These are phyloP conservation scores for Galerucella pusilla DNA, from an alignment of 2,888 invertebrate genomes.

Conservation along the genomic window DNA sequence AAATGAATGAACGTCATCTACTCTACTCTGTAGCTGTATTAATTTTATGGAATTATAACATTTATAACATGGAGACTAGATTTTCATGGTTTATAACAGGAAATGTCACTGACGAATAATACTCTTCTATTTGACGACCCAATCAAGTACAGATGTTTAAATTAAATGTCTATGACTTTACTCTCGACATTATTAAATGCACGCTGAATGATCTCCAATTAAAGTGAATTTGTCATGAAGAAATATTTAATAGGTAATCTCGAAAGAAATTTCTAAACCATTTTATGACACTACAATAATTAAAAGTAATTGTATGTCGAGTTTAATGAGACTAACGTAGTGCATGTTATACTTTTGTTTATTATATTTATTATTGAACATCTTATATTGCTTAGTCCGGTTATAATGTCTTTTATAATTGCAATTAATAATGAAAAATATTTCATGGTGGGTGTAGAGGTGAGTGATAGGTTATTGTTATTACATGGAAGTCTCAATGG, in stretches of 20 bases:
- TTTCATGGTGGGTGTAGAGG: no score
- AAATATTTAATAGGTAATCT: not conserved
- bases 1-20: no score
- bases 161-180: not conserved
- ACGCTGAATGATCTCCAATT: not conserved
- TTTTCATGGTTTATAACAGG: no score
- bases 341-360: not conserved
- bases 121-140: no score
- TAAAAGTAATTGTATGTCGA: not conserved
- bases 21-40: no score
- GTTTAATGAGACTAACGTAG: not conserved
- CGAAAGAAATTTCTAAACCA: not conserved
- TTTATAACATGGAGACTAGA: no score
- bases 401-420: no score
- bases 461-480: no score
- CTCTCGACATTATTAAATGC: not conserved
- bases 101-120: no score
- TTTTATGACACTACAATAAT: not conserved
- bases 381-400: not conserved
- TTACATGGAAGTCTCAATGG: no score
- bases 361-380: not conserved
- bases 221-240: not conserved
- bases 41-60: no score
- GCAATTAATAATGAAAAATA: no score
- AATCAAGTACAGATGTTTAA: not conserved